Base-by-base conservation (phyloP, 2,113 vertebrate species). In the Nothocercus nigrocapillus region DNA sequence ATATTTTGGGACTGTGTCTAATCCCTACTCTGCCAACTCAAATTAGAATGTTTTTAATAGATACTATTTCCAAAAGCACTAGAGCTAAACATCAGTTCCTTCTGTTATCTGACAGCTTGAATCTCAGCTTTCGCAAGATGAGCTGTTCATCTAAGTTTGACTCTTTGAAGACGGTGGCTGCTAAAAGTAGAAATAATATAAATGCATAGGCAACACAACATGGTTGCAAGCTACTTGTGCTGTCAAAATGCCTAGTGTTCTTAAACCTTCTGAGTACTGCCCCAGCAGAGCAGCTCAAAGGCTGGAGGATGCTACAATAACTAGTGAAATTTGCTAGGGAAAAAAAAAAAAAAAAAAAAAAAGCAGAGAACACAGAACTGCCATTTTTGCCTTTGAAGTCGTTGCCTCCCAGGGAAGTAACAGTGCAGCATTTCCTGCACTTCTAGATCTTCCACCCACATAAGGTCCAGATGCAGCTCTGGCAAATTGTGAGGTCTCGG, bases 31-130 rank as follows among this genome's bases (percentile, higher is more conserved):
- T 91, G 87, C 89, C 87, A 95, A 66, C 91, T 89, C 89, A 62
- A 76, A 95, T 90, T 85, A 85, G 90, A 91, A 92, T 22, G 73
- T 83, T 96, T 93, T 94, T 93, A 96, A 96, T 92, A 96, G 90
- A 51, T 77, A 40, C 92, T 61, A 56, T 53, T 95, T 89, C 67
- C 74, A 89, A 94, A 96, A 94, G 13, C 49, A 77, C 84, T 53
- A 85, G 54, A 94, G 87, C 58, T 91, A 72, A 94, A 85, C 44
- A 79, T 82, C 70, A 85, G 45, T 64, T 49, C 78, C 44, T 79
- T 91, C 94, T 91, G 78, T 79, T 95, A 79, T 58, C 84, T 94
- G 94, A 91, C 81, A 94, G 89, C 83, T 64, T 82, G 70, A 49
- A 73, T 92, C 84, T 87, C 15, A 58, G 81, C 53, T 91, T 94